Evolutionary conservation across 2,888 invertebrate species (phyloP).

Genomic region (Spatulosminthurus flaviceps): DNA sequence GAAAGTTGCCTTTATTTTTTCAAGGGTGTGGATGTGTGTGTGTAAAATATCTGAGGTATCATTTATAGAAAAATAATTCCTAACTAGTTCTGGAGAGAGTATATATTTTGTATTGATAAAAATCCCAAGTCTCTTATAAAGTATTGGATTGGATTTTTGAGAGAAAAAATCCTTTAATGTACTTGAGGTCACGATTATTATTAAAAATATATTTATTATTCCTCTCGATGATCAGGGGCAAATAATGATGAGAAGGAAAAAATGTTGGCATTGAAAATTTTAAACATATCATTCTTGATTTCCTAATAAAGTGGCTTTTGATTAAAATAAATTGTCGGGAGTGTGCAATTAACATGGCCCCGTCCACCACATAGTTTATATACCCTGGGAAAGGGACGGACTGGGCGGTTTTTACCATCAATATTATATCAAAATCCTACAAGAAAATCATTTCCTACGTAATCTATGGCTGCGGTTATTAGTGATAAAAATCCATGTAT

Average conservation of each 20-base stretch:
- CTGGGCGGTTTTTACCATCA: too few relatives aligned
- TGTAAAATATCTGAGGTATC: too few relatives aligned
- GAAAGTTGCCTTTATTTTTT: conserved; percentile 32
- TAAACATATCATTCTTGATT: not conserved
- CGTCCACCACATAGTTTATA: too few relatives aligned
- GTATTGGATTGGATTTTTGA: not conserved
- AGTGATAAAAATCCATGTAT: too few relatives aligned
- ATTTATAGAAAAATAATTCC: not conserved
- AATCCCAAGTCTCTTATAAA: too few relatives aligned
- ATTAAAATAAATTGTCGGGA: not conserved
- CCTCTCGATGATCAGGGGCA: not conserved
- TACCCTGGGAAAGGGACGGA: too few relatives aligned
- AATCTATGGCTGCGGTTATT: too few relatives aligned
- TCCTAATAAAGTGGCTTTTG: not conserved
- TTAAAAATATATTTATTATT: not conserved
- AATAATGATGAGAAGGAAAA: not conserved
- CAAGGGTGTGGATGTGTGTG: too few relatives aligned
- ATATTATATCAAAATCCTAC: too few relatives aligned
- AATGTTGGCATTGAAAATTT: not conserved
- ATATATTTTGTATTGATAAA: too few relatives aligned
- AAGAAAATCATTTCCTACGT: too few relatives aligned
- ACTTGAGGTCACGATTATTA: conserved; percentile 1
- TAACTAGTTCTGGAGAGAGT: not conserved
- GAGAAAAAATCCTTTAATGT: not conserved
- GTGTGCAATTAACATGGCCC: too few relatives aligned